phyloP scores from a whole-genome alignment of 2,797 vertebrate genomes.

The Coracias cyanogaster region DNA sequence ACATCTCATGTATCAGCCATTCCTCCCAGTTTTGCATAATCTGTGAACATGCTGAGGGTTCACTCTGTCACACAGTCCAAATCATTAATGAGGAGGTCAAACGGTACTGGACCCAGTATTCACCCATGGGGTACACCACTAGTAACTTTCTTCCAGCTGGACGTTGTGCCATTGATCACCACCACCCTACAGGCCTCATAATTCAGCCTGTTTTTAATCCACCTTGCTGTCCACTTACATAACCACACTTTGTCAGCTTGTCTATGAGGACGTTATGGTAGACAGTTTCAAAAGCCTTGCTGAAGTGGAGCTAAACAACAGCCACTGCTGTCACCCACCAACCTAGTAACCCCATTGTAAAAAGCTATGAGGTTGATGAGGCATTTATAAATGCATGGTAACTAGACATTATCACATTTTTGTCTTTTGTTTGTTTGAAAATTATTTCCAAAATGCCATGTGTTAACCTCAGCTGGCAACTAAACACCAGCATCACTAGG shows the following conservation, averaged over 20 bases:
- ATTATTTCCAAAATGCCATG: neutral
- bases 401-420: neutral
- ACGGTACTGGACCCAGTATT: neutral
- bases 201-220: neutral
- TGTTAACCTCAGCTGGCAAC: too few relatives aligned
- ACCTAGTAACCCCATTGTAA: too few relatives aligned
- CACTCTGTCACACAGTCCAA: neutral
- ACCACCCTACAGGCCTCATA: neutral
- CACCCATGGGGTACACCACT: neutral
- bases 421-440: neutral
- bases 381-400: neutral
- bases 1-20: neutral
- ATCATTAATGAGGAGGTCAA: neutral
- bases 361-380: too few relatives aligned
- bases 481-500: too few relatives aligned
- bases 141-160: neutral
- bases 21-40: neutral
- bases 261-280: neutral
- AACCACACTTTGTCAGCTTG: neutral
- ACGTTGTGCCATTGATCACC: neutral
- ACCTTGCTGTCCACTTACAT: neutral
- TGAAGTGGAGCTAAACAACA: too few relatives aligned
- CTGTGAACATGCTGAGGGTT: neutral
- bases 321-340: too few relatives aligned
- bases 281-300: too few relatives aligned